A percentile compares a stretch with the other conserved stretches of the same genome.
Conservation (phyloP, 2,113 vertebrate genomes). For the Muscicapa adusta region DNA sequence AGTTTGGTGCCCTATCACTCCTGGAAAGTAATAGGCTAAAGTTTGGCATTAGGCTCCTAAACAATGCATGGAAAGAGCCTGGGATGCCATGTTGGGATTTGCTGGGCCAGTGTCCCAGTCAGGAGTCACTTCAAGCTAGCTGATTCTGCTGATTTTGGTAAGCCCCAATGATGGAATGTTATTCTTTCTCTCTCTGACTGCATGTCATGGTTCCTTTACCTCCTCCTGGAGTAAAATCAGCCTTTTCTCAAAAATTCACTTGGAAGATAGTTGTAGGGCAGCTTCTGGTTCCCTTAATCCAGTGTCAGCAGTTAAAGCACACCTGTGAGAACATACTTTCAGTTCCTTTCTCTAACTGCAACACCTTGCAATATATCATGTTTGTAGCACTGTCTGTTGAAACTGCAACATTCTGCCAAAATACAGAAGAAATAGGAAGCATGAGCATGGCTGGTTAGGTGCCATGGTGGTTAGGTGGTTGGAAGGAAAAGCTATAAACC, state of each 20-base stretch:
- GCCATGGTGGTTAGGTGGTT: not conserved
- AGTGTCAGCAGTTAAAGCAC: not conserved
- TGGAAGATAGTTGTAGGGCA: not conserved
- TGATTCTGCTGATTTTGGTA: not conserved
- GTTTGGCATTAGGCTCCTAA: not conserved
- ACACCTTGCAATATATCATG: not conserved
- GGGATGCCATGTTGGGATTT: rapidly evolving
- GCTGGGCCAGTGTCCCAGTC: not conserved
- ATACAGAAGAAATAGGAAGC: not conserved
- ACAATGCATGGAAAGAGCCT: not conserved
- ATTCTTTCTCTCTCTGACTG: not conserved
- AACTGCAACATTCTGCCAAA: not conserved
- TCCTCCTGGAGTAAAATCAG: not conserved
- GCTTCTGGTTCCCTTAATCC: not conserved
- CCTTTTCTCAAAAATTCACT: not conserved
- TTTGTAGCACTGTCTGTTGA: not conserved
- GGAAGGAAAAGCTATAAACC: not conserved
- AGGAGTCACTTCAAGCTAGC: not conserved
- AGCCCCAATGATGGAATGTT: not conserved
- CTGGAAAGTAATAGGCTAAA: not conserved
- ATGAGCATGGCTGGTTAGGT: not conserved
- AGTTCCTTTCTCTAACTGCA: not conserved
- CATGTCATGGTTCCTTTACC: not conserved
- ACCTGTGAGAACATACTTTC: not conserved
- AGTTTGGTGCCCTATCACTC: not conserved